A percentile compares a stretch with the other conserved stretches of the same genome.
phyloP scores from a whole-genome alignment of 2,888 invertebrate genomes.

The Calameuta filiformis region DNA sequence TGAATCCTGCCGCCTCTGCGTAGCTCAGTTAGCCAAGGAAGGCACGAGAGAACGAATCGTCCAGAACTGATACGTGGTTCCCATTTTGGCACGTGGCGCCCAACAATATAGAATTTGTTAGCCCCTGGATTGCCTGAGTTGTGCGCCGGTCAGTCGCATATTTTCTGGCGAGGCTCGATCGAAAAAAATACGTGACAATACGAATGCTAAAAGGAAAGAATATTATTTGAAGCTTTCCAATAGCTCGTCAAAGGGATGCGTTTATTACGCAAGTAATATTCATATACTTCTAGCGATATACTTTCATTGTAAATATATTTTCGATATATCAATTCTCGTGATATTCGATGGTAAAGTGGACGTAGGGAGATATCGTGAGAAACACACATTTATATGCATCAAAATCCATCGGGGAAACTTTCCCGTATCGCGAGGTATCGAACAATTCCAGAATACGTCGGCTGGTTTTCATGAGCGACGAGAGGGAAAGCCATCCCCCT shows the following conservation, averaged over 20 bases:
- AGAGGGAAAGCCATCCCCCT: background rate
- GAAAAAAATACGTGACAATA: no score
- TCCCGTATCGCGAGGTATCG: background rate
- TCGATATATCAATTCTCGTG: background rate
- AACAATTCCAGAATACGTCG: background rate
- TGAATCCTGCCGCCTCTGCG: no score
- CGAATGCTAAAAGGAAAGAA: background rate
- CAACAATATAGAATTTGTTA: no score
- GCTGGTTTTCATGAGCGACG: background rate
- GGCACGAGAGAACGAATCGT: no score
- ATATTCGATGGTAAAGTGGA: background rate
- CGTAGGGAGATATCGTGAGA: background rate
- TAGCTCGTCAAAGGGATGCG: background rate
- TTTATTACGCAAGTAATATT: background rate
- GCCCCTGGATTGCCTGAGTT: no score
- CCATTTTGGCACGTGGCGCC: no score
- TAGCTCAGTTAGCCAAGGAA: no score
- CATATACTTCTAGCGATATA: background rate
- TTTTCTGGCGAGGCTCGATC: no score
- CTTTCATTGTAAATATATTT: background rate
- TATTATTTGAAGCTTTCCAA: background rate
- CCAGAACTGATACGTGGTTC: no score
- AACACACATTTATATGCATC: constrained; percentile 4
- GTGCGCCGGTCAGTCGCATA: no score
- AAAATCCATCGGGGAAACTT: background rate